These are phyloP conservation scores for Astatotilapia flaviijosephi DNA, from an alignment of 2,113 vertebrate species.

Conservation along the genomic window DNA sequence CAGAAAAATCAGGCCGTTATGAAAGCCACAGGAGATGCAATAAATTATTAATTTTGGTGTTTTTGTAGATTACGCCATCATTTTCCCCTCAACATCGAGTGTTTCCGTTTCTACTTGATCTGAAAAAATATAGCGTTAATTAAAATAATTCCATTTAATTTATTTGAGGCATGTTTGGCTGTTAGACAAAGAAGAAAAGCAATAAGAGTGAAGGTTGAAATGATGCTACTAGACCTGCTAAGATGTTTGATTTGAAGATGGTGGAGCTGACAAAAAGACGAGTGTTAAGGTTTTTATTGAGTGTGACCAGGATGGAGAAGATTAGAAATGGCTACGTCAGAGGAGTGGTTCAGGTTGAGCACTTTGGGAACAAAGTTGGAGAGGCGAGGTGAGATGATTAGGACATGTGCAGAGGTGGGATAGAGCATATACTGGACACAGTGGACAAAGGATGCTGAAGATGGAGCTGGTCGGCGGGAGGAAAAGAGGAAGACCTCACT, in stretches of 20 bases:
- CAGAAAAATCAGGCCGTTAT: accelerated
- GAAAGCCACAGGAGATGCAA: background rate
- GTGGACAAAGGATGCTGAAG: background rate
- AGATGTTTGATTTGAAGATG: background rate
- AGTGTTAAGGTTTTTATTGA: background rate
- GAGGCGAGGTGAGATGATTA: background rate
- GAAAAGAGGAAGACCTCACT: background rate
- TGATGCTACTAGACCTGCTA: background rate
- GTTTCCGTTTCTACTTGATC: background rate
- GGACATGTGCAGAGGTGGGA: background rate
- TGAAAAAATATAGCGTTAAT: background rate
- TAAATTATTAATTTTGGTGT: background rate
- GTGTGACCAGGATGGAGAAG: background rate
- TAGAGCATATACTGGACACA: background rate
- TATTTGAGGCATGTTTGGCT: background rate
- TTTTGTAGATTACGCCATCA: accelerated
- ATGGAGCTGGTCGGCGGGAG: background rate
- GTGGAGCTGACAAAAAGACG: background rate
- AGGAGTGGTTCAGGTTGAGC: background rate
- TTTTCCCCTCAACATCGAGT: background rate
- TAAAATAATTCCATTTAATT: background rate
- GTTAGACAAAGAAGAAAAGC: background rate
- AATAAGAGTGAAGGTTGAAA: background rate
- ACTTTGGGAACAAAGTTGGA: background rate
- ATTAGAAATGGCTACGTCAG: background rate